Evolutionary conservation across 2,113 vertebrate species (phyloP), one percentile per base, ranked within the genome.

Genomic region (Brachyhypopomus occidentalis): DNA sequence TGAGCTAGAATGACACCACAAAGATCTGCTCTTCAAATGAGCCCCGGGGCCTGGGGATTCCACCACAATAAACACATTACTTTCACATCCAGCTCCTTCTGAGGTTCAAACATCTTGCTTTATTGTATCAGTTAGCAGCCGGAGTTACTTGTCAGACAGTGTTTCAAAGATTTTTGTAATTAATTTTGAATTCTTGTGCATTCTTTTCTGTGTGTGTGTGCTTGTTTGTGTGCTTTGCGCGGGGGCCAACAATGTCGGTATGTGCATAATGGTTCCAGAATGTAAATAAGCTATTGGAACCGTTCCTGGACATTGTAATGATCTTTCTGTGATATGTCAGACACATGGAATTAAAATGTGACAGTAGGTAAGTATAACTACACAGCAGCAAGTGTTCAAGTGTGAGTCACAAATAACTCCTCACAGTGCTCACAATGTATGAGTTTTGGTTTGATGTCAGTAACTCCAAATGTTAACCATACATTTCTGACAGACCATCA

Each of bases 11-110:
- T 1, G 56, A 2, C 22, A 7, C 12, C 41, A 27, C 59, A n/a
- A 70, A 84, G 70, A 48, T 60, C 34, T 25, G 67, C 72, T 72
- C 62, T 79, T 30, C 25, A 78, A 84, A 84, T 76, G 38, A 64
- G 25, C n/a, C 16, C 22, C 41, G 71, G 69, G 77, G 56, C 60
- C 64, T 76, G 34, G 67, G 58, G 25, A 62, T 19, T 70, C 25
- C 52, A 75, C 36, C 66, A 83, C 69, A 63, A 80, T 80, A 84
- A 77, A 17, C 41, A 72, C 66, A 69, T 67, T 59, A 27, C 38
- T 69, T 69, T 67, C 36, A 20, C 64, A 75, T 75, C 48, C n/a
- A 20, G 16, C 30, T 38, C 0, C 38, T 41, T 41, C 38, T 41
- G 16, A 41, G 27, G 73, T 75, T 75, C 59, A 58, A 67, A 75